Conservation (phyloP, 2,113 vertebrate genomes). For the Lichenostomus cassidix region DNA sequence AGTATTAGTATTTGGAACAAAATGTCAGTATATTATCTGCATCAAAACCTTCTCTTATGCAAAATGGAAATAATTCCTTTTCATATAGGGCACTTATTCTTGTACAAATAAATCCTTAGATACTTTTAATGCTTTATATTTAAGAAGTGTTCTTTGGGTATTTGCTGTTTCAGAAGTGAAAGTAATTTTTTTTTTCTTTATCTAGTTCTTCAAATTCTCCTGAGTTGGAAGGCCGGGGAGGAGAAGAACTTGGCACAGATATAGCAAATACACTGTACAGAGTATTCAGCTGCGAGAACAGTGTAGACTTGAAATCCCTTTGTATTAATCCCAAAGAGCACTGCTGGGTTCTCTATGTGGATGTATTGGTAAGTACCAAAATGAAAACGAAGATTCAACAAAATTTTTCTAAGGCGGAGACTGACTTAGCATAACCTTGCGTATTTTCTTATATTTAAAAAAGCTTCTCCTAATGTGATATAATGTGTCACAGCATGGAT, state of each 20-base stretch:
- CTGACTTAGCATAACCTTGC: neutral
- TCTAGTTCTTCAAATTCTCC: slow-evolving; percentile 94
- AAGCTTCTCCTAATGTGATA: neutral
- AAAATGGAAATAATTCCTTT: neutral
- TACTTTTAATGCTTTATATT: neutral
- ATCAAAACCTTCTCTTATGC: neutral
- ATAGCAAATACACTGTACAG: slow-evolving; percentile 89
- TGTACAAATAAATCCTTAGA: neutral
- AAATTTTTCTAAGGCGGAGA: neutral
- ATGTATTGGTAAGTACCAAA: slow-evolving; percentile 87
- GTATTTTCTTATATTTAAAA: neutral
- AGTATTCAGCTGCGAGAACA: slow-evolving; percentile 87
- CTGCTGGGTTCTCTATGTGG: slow-evolving; percentile 97
- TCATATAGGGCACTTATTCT: neutral
- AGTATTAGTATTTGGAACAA: neutral
- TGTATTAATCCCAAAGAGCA: slow-evolving; percentile 89
- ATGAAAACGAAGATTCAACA: neutral
- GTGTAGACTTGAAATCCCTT: slow-evolving; percentile 82
- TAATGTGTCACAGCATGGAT: neutral
- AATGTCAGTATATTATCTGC: neutral
- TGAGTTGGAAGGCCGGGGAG: slow-evolving; percentile 95
- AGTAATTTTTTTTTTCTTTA: neutral
- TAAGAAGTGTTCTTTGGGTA: neutral
- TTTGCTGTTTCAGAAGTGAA: neutral
- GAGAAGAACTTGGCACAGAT: slow-evolving; percentile 91